Conservation (phyloP, 1,140 invertebrate genomes). For the Listronotus oregonensis region DNA sequence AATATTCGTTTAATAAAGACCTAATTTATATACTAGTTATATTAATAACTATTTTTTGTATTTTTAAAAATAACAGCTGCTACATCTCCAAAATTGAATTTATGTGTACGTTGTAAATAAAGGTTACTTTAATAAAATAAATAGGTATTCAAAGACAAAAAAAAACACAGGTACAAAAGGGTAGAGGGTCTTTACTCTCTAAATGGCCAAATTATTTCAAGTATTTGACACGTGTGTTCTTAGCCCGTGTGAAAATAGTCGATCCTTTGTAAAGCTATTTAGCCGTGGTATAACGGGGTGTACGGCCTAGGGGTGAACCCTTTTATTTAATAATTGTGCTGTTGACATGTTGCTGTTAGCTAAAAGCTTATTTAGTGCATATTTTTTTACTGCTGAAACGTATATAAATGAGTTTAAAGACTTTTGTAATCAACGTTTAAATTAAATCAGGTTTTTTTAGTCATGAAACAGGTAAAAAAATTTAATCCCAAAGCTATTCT, state of each 20-base stretch:
- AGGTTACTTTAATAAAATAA: neutral
- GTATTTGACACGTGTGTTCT: conserved; percentile 23
- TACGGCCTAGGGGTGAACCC: conserved; percentile 15
- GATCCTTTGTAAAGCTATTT: conserved; percentile 32
- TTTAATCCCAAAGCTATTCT: too few relatives aligned
- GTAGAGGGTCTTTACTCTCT: neutral
- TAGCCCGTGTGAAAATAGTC: conserved; percentile 27
- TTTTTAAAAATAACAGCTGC: too few relatives aligned
- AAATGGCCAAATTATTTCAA: conserved; percentile 18
- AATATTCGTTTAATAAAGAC: too few relatives aligned
- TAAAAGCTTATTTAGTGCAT: conserved; percentile 4
- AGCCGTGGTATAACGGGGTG: conserved; percentile 9
- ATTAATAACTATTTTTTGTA: too few relatives aligned
- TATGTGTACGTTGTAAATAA: neutral
- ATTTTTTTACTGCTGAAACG: neutral
- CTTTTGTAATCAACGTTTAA: too few relatives aligned
- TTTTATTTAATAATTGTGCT: conserved; percentile 25
- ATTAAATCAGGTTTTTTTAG: too few relatives aligned
- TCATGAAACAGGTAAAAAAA: too few relatives aligned
- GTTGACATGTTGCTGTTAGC: conserved; percentile 17
- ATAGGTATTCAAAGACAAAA: neutral
- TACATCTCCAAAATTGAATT: too few relatives aligned
- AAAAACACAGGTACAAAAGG: conserved; percentile 3
- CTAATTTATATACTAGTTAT: too few relatives aligned
- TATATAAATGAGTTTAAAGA: too few relatives aligned